Base-by-base conservation (phyloP, 1,140 invertebrate genomes). In the Orius laevigatus region DNA sequence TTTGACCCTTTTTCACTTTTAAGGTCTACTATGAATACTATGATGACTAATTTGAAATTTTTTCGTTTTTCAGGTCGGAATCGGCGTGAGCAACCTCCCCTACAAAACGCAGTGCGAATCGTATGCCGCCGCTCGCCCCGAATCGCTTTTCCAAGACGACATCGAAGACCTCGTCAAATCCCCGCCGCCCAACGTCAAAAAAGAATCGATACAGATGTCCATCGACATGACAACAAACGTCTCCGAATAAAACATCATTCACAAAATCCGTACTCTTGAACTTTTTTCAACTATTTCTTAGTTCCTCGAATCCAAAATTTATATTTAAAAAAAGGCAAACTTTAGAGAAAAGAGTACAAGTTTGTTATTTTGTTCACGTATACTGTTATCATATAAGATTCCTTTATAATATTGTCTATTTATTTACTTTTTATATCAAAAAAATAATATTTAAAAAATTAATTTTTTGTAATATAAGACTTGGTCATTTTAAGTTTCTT, bases 21-120 rank as follows among this genome's bases (percentile, higher is more conserved):
- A n/a, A n/a, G n/a, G n/a, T n/a, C n/a, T n/a, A n/a, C n/a, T n/a
- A n/a, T n/a, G n/a, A n/a, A n/a, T n/a, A n/a, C n/a, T n/a, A n/a
- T n/a, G n/a, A n/a, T n/a, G n/a, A n/a, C n/a, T n/a, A n/a, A n/a
- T n/a, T n/a, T n/a, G n/a, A n/a, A n/a, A n/a, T n/a, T n/a, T n/a
- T n/a, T n/a, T n/a, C 25, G 25, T 25, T 25, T 25, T 54, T 2
- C 50, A 76, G 52, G 66, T 76, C 3, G 72, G 73, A 5, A 70
- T 77, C 35, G 71, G 72, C 19, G 70, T 74, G 41, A 73, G 71
- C 50, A 73, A 73, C n/a, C 74, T 79, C 71, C 68, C 74, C 36
- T 79, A 78, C 59, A 78, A 79, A 56, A 69, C 74, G 0, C 61
- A 69, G 3, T 67, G 71, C 12, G 66, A 68, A 49, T 68, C 66